phyloP scores from a whole-genome alignment of 2,113 vertebrate genomes.

The Sula dactylatra region DNA sequence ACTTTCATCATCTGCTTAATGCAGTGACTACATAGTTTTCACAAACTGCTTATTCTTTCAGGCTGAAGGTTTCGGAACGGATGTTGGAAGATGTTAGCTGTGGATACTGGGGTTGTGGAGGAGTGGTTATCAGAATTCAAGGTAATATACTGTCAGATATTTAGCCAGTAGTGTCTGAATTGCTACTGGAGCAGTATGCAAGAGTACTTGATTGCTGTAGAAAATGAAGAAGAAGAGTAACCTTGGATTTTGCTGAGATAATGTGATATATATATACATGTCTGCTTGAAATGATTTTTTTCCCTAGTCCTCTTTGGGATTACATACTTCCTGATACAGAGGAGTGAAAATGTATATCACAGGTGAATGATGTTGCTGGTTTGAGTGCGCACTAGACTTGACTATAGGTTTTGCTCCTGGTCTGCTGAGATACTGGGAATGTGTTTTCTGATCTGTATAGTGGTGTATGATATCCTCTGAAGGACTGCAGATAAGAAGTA shows the following conservation, averaged over 20 bases:
- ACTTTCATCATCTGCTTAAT: not conserved
- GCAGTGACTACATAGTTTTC: not conserved
- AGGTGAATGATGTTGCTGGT: not conserved
- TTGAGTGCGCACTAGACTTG: not conserved
- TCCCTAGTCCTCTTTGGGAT: not conserved
- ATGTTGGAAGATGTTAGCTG: conserved; percentile 96
- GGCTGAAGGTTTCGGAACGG: conserved; percentile 64
- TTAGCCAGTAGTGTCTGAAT: not conserved
- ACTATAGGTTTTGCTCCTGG: not conserved
- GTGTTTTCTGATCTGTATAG: not conserved
- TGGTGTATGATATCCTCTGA: not conserved
- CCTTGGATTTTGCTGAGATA: not conserved
- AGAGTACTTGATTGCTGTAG: not conserved
- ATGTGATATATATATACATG: not conserved
- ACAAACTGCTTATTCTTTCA: conserved; percentile 58
- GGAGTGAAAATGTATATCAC: not conserved
- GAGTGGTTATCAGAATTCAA: conserved; percentile 99
- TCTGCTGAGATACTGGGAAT: not conserved
- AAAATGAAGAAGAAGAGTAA: not conserved
- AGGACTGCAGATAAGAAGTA: not conserved
- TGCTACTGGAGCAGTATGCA: not conserved
- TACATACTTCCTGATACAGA: not conserved
- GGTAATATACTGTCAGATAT: conserved; percentile 70
- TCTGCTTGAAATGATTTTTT: not conserved
- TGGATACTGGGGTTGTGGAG: conserved; percentile 94